Evolutionary conservation across 2,888 invertebrate genomes (phyloP).

Genomic region (Anthrax anthrax): DNA sequence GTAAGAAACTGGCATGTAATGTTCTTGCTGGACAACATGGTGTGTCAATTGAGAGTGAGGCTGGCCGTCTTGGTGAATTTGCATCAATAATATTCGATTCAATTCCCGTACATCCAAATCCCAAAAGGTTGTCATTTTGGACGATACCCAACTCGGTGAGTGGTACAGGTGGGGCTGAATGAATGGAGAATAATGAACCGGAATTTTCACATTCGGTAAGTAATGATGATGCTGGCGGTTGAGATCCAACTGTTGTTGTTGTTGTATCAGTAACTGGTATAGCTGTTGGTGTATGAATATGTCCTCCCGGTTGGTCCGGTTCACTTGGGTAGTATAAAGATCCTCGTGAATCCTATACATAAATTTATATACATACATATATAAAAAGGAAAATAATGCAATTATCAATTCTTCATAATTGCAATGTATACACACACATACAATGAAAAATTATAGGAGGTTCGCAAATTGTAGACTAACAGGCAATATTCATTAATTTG

Average conservation of each 20-base stretch:
- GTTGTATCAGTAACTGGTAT: constrained; percentile 14
- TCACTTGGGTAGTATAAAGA: constrained; percentile 35
- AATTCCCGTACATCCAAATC: constrained; percentile 16
- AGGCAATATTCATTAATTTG: no score
- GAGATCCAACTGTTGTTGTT: constrained; percentile 17
- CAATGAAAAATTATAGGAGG: no score
- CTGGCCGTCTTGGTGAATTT: constrained; percentile 32
- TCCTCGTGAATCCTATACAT: constrained; percentile 36
- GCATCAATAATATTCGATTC: constrained; percentile 5
- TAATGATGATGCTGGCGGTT: constrained; percentile 17
- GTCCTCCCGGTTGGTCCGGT: constrained; percentile 36
- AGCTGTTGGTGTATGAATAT: constrained; percentile 26
- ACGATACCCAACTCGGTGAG: constrained; percentile 32
- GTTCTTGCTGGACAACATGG: constrained; percentile 25
- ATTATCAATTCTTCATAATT: no score
- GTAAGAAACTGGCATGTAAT: constrained; percentile 32
- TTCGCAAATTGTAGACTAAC: no score
- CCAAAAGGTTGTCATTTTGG: constrained; percentile 14
- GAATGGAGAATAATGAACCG: constrained; percentile 51
- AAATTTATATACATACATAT: no score
- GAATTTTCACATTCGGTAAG: constrained; percentile 27
- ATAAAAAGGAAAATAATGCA: no score
- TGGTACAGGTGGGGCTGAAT: constrained; percentile 48
- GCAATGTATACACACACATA: no score
- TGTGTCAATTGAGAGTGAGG: constrained; percentile 36